Conservation (phyloP, 2,797 vertebrate species). For the Pseudomugil gertrudae region DNA sequence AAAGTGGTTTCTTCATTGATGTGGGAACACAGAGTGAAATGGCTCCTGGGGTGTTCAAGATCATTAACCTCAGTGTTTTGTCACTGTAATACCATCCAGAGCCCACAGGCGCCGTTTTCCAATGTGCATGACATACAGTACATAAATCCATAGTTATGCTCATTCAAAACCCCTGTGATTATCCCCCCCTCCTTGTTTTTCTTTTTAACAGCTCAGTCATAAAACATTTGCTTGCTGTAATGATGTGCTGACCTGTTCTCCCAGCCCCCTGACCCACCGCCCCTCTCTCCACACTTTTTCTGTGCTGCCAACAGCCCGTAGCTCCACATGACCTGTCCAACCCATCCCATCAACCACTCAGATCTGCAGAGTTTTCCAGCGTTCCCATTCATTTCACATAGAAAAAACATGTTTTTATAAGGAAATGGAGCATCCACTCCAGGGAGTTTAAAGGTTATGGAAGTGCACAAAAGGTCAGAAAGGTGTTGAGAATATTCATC, state of each 20-base stretch:
- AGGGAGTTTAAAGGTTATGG: conserved; percentile 17
- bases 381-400: conserved; percentile 30
- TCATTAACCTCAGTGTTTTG: conserved; percentile 59
- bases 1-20: conserved; percentile 16
- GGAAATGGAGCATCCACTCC: conserved; percentile 26
- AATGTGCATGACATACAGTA: conserved; percentile 26
- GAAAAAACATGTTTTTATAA: conserved; percentile 22
- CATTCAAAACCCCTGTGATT: conserved; percentile 13
- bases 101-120: conserved; percentile 52
- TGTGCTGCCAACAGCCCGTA: conserved; percentile 19
- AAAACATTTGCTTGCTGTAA: conserved; percentile 45
- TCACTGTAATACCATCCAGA: conserved; percentile 45
- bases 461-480: conserved; percentile 21
- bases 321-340: conserved; percentile 31
- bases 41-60: conserved; percentile 27
- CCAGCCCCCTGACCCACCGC: conserved; percentile 52
- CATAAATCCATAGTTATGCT: conserved; percentile 16
- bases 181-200: conserved; percentile 31
- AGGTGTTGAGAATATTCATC: conserved; percentile 17
- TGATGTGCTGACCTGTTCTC: conserved; percentile 50
- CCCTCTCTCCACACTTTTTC: conserved; percentile 29
- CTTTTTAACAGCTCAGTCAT: conserved; percentile 23
- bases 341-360: conserved; percentile 18
- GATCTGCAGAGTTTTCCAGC: conserved; percentile 39
- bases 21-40: conserved; percentile 53